phyloP scores from a whole-genome alignment of 2,888 invertebrate species.

The Cheilosia pagana region DNA sequence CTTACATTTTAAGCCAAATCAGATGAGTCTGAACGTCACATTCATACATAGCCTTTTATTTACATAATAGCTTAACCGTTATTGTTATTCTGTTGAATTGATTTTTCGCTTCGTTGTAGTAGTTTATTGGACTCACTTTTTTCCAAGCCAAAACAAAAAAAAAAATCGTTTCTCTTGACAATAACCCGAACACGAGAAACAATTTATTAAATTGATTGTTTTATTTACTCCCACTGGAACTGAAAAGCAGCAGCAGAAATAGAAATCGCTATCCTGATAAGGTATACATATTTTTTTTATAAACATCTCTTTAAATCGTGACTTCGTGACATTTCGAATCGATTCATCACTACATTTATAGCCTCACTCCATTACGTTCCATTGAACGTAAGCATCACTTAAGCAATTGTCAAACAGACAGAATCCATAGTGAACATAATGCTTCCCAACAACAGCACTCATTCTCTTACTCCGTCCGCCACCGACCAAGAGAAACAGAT shows the following conservation, averaged over 20 bases:
- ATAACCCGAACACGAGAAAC: slow-evolving; percentile 2
- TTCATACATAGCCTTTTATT: no score
- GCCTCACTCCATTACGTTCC: neutral
- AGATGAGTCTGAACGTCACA: no score
- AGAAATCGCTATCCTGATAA: neutral
- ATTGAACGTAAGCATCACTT: slow-evolving; percentile 15
- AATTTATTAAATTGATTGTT: slow-evolving; percentile 42
- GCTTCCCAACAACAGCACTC: neutral
- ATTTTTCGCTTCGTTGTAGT: neutral
- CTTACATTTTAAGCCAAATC: no score
- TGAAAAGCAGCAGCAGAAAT: neutral
- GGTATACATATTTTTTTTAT: neutral
- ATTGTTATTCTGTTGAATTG: neutral
- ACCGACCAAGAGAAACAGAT: slow-evolving; percentile 9
- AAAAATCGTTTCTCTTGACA: neutral
- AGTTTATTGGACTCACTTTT: neutral
- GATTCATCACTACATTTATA: slow-evolving; percentile 10
- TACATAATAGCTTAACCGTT: neutral
- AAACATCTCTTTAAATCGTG: slow-evolving; percentile 28
- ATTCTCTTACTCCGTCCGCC: neutral
- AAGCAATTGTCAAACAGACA: slow-evolving; percentile 18
- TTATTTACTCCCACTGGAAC: neutral
- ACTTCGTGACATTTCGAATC: slow-evolving; percentile 50
- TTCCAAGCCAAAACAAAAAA: neutral
- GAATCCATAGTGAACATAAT: slow-evolving; percentile 5